phyloP scores from a whole-genome alignment of 2,888 invertebrate species.

The Caenorhabditis virilis region DNA sequence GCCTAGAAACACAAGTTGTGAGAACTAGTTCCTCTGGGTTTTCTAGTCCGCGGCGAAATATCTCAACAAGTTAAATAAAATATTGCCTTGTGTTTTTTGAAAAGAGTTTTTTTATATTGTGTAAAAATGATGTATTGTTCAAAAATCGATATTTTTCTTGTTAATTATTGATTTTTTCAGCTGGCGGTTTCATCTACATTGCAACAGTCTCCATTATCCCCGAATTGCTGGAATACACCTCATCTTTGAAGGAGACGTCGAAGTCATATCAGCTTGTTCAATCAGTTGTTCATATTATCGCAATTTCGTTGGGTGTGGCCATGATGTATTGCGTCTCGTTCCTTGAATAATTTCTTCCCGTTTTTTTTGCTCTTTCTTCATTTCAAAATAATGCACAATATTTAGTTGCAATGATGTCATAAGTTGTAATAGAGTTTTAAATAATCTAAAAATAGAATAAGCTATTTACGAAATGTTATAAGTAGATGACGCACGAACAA shows the following conservation, averaged over 20 bases:
- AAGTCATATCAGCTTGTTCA: slow-evolving; percentile 16
- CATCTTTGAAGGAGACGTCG: slow-evolving; percentile 16
- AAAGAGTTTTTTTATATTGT: no score
- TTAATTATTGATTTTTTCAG: slow-evolving; percentile 22
- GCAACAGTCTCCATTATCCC: slow-evolving; percentile 99
- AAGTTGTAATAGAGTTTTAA: no score
- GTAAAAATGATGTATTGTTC: no score
- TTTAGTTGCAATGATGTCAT: no score
- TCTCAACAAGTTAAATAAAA: not conserved
- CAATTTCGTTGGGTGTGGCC: slow-evolving; percentile 17
- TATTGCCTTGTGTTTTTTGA: not conserved
- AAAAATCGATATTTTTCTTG: not conserved
- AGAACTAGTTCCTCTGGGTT: no score
- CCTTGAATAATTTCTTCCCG: slow-evolving; percentile 10
- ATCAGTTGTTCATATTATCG: slow-evolving; percentile 13
- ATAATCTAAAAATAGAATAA: no score
- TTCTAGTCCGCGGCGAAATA: not conserved
- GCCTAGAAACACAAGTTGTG: no score
- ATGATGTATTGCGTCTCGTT: slow-evolving; percentile 34
- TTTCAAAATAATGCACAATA: no score
- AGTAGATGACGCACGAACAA: no score
- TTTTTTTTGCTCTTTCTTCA: not conserved
- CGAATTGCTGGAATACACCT: slow-evolving; percentile 82
- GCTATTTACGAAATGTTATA: no score
- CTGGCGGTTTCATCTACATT: slow-evolving; percentile 89